Base-by-base conservation (phyloP, 2,888 invertebrate species). In the Autographa pulchrina region DNA sequence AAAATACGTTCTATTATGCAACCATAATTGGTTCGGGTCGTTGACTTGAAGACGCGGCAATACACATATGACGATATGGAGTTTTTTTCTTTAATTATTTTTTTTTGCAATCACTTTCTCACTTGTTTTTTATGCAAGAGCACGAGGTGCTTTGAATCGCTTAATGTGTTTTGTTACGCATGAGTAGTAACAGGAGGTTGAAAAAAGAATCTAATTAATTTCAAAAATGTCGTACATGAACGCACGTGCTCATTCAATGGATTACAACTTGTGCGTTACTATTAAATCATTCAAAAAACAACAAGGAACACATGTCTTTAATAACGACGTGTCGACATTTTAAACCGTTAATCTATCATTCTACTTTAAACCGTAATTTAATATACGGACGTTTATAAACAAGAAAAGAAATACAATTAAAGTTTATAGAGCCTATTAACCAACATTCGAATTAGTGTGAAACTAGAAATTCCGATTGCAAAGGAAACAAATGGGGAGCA, bases 1-100 rank as follows among this genome's bases (percentile, higher is more conserved):
- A 88, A 86, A 85, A 18, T 52, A 25, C 85, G 77, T 87, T 86
- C 90, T 86, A 93, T 94, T 93, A 93, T 92, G 92, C 91, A 92
- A 92, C 89, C 76, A 88, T 93, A 94, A 94, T 93, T 94, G 94
- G 91, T 88, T 92, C 82, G 84, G 93, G 94, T 93, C 92, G 89
- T 87, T 90, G 94, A 93, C 94, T 84, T 77, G 79, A 84, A 89
- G 88, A 89, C 82, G 89, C 85, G 85, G 87, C 88, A 85, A 83
- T 86, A 87, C 89, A 92, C 86, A 90, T 88, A 84, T 88, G 85
- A 88, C 86, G 87, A 89, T 84, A 88, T 85, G 82, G 83, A 60
- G 48, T 48, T 72, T 85, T 86, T 81, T 85, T 84, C 74, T 78
- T 75, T 78, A 56, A 72, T 83, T 82, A 79, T 82, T 88, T 88